Evolutionary conservation across 2,113 vertebrate species (phyloP), one percentile per base, ranked within the genome.

Genomic region (Carassius gibelio): DNA sequence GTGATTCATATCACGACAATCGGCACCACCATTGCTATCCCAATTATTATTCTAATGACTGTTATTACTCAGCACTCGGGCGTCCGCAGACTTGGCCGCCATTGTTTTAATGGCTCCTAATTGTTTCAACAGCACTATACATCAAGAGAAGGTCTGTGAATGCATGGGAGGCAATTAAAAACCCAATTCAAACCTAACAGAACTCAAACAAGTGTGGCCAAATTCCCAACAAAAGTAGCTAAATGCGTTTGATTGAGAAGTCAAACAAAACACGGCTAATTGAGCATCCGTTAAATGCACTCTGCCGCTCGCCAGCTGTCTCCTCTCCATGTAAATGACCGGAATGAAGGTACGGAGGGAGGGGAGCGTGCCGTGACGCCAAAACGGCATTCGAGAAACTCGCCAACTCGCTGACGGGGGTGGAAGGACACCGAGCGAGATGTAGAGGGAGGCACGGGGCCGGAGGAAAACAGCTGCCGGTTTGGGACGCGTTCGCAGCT

Each of bases 31-130:
- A 91, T 88, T 62, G 61, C 88, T 87, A 88, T 92, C 89, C 88
- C 90, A 92, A 94, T 94, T 93, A 94, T 92, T 92, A 91, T 92
- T 91, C 89, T 94, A 94, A 95, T 93, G 90, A 92, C 92, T 91
- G 90, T 93, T 93, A 95, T 95, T 94, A 94, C 88, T 94, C 93
- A 93, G 91, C 89, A 87, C 90, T 80, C 76, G 91, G 90, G 92
- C 89, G 91, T 90, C 90, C 76, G 62, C 61, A 79, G 76, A 88
- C 92, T 61, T 66, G 85, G 64, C 85, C 38, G 36, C 90, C 90
- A 92, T 93, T 94, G 91, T 93, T 92, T 92, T 88, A 89, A 89
- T 57, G 84, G 86, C 66, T 83, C 72, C 34, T 92, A 91, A 92
- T 92, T 91, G 90, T 90, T 91, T 86, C 80, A 85, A 84, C 71